Conservation (phyloP, 2,113 vertebrate species). For the Pontoporia blainvillei region DNA sequence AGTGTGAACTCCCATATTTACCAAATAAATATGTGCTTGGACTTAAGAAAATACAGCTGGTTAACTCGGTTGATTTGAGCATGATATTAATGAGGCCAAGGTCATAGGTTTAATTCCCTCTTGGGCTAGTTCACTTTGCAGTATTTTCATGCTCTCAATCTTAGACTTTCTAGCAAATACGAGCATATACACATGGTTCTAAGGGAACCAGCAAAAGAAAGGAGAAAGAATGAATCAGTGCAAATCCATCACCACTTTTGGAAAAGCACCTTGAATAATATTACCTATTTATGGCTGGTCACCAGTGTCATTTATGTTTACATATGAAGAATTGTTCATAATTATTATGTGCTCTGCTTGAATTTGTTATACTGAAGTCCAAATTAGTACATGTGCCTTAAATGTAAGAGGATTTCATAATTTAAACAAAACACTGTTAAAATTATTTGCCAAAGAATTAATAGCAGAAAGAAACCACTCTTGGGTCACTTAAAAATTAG, state of each 20-base stretch:
- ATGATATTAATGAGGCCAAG: constrained; percentile 41
- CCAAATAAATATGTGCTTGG: constrained; percentile 44
- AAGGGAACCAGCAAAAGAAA: constrained; percentile 9
- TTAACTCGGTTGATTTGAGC: constrained; percentile 10
- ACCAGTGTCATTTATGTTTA: not conserved
- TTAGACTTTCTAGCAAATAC: constrained; percentile 51
- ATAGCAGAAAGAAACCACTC: not conserved
- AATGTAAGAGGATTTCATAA: not conserved
- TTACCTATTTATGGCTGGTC: not conserved
- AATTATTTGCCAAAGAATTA: constrained; percentile 3
- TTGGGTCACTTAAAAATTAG: not conserved
- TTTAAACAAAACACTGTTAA: constrained; percentile 2
- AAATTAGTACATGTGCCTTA: not conserved
- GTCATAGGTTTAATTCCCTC: constrained; percentile 42
- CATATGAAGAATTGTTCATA: not conserved
- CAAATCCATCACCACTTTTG: not conserved
- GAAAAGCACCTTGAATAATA: constrained; percentile 26
- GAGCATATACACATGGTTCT: not conserved
- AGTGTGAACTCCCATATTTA: constrained; percentile 34
- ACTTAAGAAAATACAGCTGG: constrained; percentile 55
- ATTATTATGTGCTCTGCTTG: not conserved
- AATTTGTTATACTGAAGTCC: not conserved
- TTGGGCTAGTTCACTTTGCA: constrained; percentile 36
- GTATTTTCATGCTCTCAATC: constrained; percentile 38
- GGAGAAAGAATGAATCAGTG: not conserved